These are phyloP conservation scores for Drosophila maculinotata DNA, from an alignment of 2,888 invertebrate species.

Conservation along the genomic window DNA sequence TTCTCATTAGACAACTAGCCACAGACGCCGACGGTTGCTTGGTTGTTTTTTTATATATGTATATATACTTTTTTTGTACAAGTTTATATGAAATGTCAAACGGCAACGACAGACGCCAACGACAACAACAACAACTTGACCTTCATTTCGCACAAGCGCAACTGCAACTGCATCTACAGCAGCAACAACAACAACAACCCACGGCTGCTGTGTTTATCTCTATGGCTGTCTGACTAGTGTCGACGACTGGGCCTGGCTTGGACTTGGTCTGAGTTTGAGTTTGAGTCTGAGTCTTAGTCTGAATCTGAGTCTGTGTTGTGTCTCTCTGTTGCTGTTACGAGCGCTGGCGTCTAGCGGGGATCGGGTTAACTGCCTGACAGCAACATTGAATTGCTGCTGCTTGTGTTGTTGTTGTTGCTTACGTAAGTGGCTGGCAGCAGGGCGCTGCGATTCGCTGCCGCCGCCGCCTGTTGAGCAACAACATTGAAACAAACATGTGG, in stretches of 20 bases:
- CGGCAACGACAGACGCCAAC: slow-evolving; percentile 46
- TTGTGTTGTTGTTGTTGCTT: slow-evolving; percentile 47
- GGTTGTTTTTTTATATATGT: slow-evolving; percentile 25
- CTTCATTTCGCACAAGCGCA: slow-evolving; percentile 73
- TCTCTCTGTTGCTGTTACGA: slow-evolving; percentile 18
- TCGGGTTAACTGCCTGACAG: slow-evolving; percentile 56
- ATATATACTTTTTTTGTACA: slow-evolving; percentile 34
- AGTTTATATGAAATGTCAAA: slow-evolving; percentile 78
- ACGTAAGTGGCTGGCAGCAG: slow-evolving; percentile 66
- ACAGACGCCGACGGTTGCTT: slow-evolving; percentile 45
- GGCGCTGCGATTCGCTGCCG: slow-evolving; percentile 39
- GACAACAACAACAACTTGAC: slow-evolving; percentile 54
- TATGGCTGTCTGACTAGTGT: slow-evolving; percentile 63
- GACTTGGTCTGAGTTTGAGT: slow-evolving; percentile 20
- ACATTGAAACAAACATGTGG: slow-evolving; percentile 67
- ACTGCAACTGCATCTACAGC: slow-evolving; percentile 55
- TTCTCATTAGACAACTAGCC: slow-evolving; percentile 73
- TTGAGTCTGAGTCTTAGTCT: slow-evolving; percentile 15
- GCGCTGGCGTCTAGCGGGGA: slow-evolving; percentile 40
- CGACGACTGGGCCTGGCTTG: slow-evolving; percentile 55
- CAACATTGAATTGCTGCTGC: slow-evolving; percentile 67
- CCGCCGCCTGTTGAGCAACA: slow-evolving; percentile 69
- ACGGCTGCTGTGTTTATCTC: slow-evolving; percentile 72
- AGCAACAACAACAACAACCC: slow-evolving; percentile 51
- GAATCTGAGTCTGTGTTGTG: background rate